These are phyloP conservation scores for Euclidia mi DNA, from an alignment of 2,888 invertebrate genomes.

Conservation along the genomic window DNA sequence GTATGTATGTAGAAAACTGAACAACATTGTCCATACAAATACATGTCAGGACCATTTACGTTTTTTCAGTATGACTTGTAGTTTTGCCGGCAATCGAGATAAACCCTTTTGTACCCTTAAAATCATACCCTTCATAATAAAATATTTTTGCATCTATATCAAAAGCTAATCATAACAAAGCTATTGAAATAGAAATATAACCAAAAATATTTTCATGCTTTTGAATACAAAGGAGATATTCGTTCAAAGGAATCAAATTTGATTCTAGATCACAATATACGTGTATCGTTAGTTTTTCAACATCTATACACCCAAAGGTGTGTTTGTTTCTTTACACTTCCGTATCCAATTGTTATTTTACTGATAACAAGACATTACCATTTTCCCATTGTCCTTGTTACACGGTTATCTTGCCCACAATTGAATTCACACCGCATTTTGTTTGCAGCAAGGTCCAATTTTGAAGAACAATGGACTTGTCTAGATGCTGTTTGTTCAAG, in stretches of 20 bases:
- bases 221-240: constrained; percentile 15
- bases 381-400: constrained; percentile 38
- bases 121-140: no score
- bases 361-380: constrained; percentile 45
- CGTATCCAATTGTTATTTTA: constrained; percentile 47
- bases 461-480: neutral
- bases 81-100: no score
- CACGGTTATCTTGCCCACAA: constrained; percentile 3
- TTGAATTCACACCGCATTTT: constrained; percentile 14
- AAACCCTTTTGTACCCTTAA: no score
- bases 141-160: no score
- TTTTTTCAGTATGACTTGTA: no score
- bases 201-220: constrained; percentile 13
- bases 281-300: constrained; percentile 46
- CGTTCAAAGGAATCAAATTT: constrained; percentile 22
- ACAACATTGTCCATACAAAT: no score
- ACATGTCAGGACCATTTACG: no score
- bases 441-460: neutral
- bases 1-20: no score
- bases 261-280: constrained; percentile 34
- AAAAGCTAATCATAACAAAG: neutral
- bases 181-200: neutral
- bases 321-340: constrained; percentile 42
- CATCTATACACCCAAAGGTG: constrained; percentile 32
- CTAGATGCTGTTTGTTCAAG: neutral